A percentile compares a stretch with the other conserved stretches of the same genome.
phyloP scores from a whole-genome alignment of 2,888 invertebrate genomes.

The Hipparchia semele region DNA sequence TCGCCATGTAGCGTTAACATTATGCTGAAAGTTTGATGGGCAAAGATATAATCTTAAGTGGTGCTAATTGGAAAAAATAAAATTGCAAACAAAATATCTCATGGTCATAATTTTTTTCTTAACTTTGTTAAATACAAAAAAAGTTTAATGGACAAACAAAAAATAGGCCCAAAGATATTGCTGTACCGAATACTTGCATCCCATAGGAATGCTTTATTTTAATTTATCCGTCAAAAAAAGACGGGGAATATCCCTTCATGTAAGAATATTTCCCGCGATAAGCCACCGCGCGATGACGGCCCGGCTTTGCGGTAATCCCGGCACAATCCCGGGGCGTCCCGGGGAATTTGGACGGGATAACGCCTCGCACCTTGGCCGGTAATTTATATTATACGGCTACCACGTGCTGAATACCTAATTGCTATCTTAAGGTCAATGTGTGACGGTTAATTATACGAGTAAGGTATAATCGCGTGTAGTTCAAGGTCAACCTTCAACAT shows the following conservation, averaged over 20 bases:
- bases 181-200: too few relatives aligned
- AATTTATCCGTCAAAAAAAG: constrained; percentile 23
- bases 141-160: too few relatives aligned
- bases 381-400: constrained; percentile 45
- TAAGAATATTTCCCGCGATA: constrained; percentile 61
- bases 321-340: constrained; percentile 41
- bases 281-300: constrained; percentile 63
- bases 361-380: constrained; percentile 42
- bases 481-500: too few relatives aligned
- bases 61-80: too few relatives aligned
- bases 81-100: too few relatives aligned
- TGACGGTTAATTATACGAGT: not conserved
- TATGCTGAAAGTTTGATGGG: too few relatives aligned
- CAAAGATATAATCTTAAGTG: too few relatives aligned
- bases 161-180: too few relatives aligned
- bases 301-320: constrained; percentile 45
- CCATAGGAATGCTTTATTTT: not conserved
- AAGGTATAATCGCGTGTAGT: not conserved
- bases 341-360: constrained; percentile 48
- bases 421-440: constrained; percentile 22
- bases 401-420: constrained; percentile 44
- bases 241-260: constrained; percentile 50
- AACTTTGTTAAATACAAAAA: too few relatives aligned
- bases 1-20: too few relatives aligned
- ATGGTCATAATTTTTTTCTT: too few relatives aligned